Evolutionary conservation across 2,113 vertebrate species (phyloP).

Genomic region (Amphiprion percula): DNA sequence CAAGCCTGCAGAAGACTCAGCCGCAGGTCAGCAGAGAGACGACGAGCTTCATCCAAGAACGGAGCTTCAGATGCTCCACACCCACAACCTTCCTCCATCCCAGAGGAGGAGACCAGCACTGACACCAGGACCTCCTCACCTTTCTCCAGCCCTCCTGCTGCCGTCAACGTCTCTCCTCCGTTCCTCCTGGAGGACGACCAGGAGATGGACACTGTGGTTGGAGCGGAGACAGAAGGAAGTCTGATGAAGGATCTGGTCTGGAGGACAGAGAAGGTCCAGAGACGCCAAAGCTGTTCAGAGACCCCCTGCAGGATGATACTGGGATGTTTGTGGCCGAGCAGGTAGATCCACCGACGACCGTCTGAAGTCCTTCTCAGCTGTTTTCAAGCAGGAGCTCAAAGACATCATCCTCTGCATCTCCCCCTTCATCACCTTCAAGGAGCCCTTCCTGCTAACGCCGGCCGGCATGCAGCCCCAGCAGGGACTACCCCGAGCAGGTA

Average conservation of each 20-base stretch:
- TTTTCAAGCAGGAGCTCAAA: constrained; percentile 96
- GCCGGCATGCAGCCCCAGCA: constrained; percentile 92
- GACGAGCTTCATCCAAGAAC: constrained; percentile 67
- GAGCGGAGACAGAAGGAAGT: constrained; percentile 51
- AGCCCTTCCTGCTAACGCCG: constrained; percentile 92
- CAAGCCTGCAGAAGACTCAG: constrained; percentile 64
- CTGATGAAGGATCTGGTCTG: constrained; percentile 48
- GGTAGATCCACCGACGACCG: constrained; percentile 91
- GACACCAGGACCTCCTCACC: constrained; percentile 71
- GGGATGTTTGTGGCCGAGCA: constrained; percentile 92
- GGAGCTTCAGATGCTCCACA: constrained; percentile 51
- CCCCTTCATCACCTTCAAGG: constrained; percentile 92
- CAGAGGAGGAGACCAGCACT: constrained; percentile 29
- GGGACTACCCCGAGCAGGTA: constrained; percentile 94
- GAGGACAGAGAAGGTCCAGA: constrained; percentile 82
- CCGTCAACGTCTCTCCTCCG: constrained; percentile 78
- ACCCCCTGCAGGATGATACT: constrained; percentile 96
- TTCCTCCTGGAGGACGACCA: constrained; percentile 84
- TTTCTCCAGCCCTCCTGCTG: constrained; percentile 36
- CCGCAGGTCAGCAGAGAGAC: constrained; percentile 76
- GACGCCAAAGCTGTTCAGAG: constrained; percentile 88
- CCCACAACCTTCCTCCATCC: constrained; percentile 7
- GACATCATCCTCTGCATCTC: constrained; percentile 97
- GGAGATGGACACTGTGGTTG: constrained; percentile 58
- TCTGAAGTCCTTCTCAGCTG: constrained; percentile 90